Base-by-base conservation (phyloP, 2,113 vertebrate genomes). In the Willisornis vidua region DNA sequence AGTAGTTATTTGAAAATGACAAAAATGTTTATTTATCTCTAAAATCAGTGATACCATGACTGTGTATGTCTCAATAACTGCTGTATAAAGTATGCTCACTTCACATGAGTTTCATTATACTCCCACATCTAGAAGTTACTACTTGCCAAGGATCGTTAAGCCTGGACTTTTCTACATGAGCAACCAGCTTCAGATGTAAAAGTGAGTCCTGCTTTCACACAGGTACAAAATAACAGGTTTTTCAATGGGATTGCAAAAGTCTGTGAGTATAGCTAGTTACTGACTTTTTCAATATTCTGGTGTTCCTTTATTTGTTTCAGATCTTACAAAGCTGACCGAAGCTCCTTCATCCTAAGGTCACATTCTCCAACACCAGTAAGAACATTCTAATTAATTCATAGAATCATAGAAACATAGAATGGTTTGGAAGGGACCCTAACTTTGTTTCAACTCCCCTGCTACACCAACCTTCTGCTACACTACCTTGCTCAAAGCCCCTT, bases 191-290 rank as follows among this genome's bases (percentile, higher is more conserved):
- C 43, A 59, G 24, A 74, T 7, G 24, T 31, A 57, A 45, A 68
- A 81, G 16, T 10, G 7, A 68, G 23, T 55, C 19, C 48, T 0
- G 0, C 33, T 65, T 57, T 31, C 45, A 67, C 17, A 65, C 12
- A 2, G 3, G 12, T n/a, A 57, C 31, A 52, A 68, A 90, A 7
- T 6, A 45, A 49, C 6, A 55, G 11, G 1, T 48, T 87, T 67
- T 89, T 28, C 52, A 61, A 8, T 0, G 1, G 43, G 17, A 74
- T 12, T 83, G 29, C 35, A 18, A 1, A 87, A 76, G 35, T 52
- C 57, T 66, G 37, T 19, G 5, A 67, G 7, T 12, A 45, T 1
- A 70, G n/a, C 55, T 37, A 35, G 16, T 31, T 10, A 57, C 7
- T 12, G 39, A 51, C 10, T 43, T 55, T 28, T 41, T 46, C n/a